A percentile compares a stretch with the other conserved stretches of the same genome.
Evolutionary conservation across 2,888 invertebrate genomes (phyloP).

Genomic region (Gnatocerus cornutus): DNA sequence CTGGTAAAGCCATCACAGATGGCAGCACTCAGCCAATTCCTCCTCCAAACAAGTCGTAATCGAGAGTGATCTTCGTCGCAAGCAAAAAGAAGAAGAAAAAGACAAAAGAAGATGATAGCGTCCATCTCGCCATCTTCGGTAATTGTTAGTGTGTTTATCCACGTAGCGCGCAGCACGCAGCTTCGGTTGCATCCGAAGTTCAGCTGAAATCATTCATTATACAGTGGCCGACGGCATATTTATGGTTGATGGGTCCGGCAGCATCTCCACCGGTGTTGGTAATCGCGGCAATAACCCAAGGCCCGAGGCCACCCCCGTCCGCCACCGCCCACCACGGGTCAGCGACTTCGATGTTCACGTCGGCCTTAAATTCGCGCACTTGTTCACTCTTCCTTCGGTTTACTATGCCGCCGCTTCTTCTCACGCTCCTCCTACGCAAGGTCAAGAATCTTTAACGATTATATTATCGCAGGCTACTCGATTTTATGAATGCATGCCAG

Average conservation of each 20-base stretch:
- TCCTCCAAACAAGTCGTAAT: neutral
- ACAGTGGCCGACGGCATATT: conserved; percentile 51
- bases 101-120: neutral
- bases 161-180: conserved; percentile 29
- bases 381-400: conserved; percentile 45
- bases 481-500: conserved; percentile 54
- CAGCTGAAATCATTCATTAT: conserved; percentile 47
- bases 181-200: conserved; percentile 43
- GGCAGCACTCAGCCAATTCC: conserved; percentile 4
- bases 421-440: conserved; percentile 60
- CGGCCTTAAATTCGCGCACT: conserved; percentile 58
- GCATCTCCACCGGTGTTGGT: conserved; percentile 48
- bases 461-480: conserved; percentile 55
- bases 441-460: conserved; percentile 60
- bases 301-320: conserved; percentile 52
- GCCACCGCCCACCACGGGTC: conserved; percentile 51
- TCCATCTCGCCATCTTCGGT: conserved; percentile 8
- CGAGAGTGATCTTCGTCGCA: neutral
- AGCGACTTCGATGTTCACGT: conserved; percentile 52
- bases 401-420: conserved; percentile 51
- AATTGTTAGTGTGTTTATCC: conserved; percentile 40
- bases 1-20: neutral
- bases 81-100: conserved; percentile 9
- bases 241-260: conserved; percentile 48
- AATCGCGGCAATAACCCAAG: conserved; percentile 48